Percentiles rank a stretch among this genome's conserved stretches.
phyloP scores from a whole-genome alignment of 1,140 invertebrate species.

The Drosophila watanabei region DNA sequence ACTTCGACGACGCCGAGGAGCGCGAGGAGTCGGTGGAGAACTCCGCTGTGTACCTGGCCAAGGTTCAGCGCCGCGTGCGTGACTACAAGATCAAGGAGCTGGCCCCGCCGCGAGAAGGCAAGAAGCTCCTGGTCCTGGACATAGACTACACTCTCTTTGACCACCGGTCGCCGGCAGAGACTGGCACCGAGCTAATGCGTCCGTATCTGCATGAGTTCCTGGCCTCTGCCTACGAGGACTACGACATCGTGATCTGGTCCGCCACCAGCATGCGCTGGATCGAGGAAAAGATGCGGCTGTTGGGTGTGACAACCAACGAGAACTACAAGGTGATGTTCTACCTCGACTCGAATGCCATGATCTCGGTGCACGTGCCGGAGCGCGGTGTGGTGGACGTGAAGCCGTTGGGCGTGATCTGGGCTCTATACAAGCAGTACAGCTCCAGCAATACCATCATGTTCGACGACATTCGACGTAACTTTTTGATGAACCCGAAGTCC shows the following conservation, averaged over 20 bases:
- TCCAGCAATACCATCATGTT: slow-evolving; percentile 99
- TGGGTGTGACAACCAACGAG: slow-evolving; percentile 93
- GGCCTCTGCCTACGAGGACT: slow-evolving; percentile 94
- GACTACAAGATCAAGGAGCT: slow-evolving; percentile 94
- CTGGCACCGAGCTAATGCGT: slow-evolving; percentile 96
- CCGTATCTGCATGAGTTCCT: slow-evolving; percentile 98
- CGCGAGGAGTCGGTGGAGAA: slow-evolving; percentile 89
- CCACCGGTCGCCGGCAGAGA: slow-evolving; percentile 96
- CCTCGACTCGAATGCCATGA: slow-evolving; percentile 97
- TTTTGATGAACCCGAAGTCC: slow-evolving; percentile 98
- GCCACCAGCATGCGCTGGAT: slow-evolving; percentile 99
- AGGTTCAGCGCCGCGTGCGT: slow-evolving; percentile 94
- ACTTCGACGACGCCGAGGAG: slow-evolving; percentile 95
- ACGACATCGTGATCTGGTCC: slow-evolving; percentile 97
- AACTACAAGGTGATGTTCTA: slow-evolving; percentile 98
- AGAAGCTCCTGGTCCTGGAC: slow-evolving; percentile 97
- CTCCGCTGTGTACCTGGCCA: slow-evolving; percentile 89
- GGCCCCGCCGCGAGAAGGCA: slow-evolving; percentile 92
- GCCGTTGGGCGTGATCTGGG: slow-evolving; percentile 98
- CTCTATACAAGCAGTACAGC: slow-evolving; percentile 95
- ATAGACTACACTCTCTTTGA: slow-evolving; percentile 99
- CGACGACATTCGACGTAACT: slow-evolving; percentile 98
- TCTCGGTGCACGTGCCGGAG: slow-evolving; percentile 92
- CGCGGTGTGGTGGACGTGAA: slow-evolving; percentile 92
- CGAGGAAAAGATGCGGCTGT: slow-evolving; percentile 97